phyloP scores from a whole-genome alignment of 1,140 invertebrate species.

The Pissodes strobi region DNA sequence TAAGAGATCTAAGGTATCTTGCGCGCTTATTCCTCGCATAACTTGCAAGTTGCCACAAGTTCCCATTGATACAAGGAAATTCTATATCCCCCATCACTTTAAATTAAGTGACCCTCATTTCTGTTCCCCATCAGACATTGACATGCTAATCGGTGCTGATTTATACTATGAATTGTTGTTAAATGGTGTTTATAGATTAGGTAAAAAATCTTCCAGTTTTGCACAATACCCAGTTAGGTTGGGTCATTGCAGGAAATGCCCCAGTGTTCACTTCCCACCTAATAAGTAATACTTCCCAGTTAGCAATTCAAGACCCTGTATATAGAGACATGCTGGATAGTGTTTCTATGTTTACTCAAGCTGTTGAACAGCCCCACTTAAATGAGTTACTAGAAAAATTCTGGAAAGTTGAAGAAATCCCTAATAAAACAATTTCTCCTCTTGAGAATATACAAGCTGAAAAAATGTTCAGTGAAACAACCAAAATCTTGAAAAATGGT shows the following conservation, averaged over 20 bases:
- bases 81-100: conserved; percentile 14
- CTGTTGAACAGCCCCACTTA: too few relatives aligned
- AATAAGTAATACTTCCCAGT: too few relatives aligned
- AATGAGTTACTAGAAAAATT: conserved; percentile 13
- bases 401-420: conserved; percentile 23
- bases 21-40: not conserved
- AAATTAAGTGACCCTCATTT: conserved; percentile 2
- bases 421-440: not conserved
- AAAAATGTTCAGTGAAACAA: conserved; percentile 1
- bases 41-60: conserved; percentile 4
- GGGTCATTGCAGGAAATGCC: not conserved
- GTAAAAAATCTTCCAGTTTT: not conserved
- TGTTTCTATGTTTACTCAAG: not conserved
- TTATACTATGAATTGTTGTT: too few relatives aligned
- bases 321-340: not conserved
- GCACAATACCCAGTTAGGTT: too few relatives aligned
- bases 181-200: not conserved
- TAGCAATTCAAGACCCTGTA: too few relatives aligned
- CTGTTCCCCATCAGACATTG: too few relatives aligned
- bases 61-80: not conserved
- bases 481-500: not conserved
- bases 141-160: too few relatives aligned
- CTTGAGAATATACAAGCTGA: conserved; percentile 10
- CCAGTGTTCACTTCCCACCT: not conserved
- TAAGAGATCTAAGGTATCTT: not conserved